Percentiles rank a stretch among this genome's conserved stretches.
Evolutionary conservation across 2,888 invertebrate genomes (phyloP).

Genomic region (Eutolmus rufibarbis): DNA sequence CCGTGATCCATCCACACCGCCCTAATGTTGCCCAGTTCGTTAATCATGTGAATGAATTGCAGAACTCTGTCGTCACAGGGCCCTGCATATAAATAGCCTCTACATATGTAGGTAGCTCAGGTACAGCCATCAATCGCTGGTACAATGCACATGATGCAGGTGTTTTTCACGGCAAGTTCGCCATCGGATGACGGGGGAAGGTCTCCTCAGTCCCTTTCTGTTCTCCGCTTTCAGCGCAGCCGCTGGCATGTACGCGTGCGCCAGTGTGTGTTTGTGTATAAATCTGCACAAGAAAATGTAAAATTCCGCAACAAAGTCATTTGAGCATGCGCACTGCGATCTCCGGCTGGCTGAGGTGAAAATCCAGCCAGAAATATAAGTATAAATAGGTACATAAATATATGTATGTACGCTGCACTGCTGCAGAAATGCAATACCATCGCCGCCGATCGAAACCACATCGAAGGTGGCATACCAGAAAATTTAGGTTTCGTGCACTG

Average conservation of each 20-base stretch:
- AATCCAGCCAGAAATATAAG: not conserved
- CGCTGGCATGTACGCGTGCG: not conserved
- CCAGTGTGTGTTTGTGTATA: not conserved
- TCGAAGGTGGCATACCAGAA: constrained; percentile 10
- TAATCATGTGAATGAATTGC: constrained; percentile 18
- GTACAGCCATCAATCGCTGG: constrained; percentile 16
- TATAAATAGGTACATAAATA: not conserved
- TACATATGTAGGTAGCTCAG: constrained; percentile 7
- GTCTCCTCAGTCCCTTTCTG: constrained; percentile 21
- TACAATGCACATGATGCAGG: constrained; percentile 27
- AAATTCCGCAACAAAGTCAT: constrained; percentile 23
- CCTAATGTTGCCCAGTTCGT: not conserved
- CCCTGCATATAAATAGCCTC: not conserved
- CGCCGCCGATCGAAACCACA: not conserved
- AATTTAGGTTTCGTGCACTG: not conserved
- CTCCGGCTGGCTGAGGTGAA: not conserved
- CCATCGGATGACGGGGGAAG: constrained; percentile 17
- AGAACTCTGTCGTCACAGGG: constrained; percentile 20
- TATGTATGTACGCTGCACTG: not conserved
- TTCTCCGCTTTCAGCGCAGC: not conserved
- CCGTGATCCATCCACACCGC: not conserved
- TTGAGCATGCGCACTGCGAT: constrained; percentile 29
- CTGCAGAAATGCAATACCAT: constrained; percentile 11
- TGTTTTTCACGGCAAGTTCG: constrained; percentile 24
- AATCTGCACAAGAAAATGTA: not conserved